Percentiles rank a stretch among this genome's conserved stretches.
These are phyloP conservation scores for Sphenopsis melanotis DNA, from an alignment of 2,797 vertebrate species.

Conservation along the genomic window DNA sequence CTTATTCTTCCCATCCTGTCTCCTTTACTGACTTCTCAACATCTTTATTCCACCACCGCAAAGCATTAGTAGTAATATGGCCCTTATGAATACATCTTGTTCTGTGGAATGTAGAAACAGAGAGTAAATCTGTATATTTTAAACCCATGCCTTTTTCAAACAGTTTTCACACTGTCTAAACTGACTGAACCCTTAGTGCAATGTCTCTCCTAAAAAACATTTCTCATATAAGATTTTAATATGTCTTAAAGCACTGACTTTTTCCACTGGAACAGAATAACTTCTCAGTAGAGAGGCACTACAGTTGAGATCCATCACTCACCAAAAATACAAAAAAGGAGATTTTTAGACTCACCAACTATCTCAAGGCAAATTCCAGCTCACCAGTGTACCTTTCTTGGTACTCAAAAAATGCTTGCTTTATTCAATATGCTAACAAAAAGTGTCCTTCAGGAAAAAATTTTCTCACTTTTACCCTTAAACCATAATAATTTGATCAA, in stretches of 20 bases:
- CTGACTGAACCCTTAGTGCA: background rate
- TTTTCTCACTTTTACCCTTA: background rate
- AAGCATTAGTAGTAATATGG: background rate
- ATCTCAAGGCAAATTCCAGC: background rate
- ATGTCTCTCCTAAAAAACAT: background rate
- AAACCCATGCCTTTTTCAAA: background rate
- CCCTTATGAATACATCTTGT: background rate
- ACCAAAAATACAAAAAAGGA: background rate
- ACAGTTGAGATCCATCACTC: background rate
- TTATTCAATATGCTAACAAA: background rate
- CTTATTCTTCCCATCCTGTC: background rate
- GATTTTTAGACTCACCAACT: background rate
- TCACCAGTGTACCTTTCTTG: background rate
- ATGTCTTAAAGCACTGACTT: background rate
- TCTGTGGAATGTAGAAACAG: background rate
- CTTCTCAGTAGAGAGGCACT: background rate
- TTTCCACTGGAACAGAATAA: background rate
- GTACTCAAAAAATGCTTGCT: background rate
- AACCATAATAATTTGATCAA: background rate
- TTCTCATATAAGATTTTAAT: background rate
- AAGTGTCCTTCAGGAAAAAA: accelerated
- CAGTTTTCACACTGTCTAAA: background rate
- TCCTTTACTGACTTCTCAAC: background rate
- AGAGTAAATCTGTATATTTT: background rate
- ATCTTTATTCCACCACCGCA: background rate